Conservation (phyloP, 2,888 invertebrate species). For the Agrypnus murinus region DNA sequence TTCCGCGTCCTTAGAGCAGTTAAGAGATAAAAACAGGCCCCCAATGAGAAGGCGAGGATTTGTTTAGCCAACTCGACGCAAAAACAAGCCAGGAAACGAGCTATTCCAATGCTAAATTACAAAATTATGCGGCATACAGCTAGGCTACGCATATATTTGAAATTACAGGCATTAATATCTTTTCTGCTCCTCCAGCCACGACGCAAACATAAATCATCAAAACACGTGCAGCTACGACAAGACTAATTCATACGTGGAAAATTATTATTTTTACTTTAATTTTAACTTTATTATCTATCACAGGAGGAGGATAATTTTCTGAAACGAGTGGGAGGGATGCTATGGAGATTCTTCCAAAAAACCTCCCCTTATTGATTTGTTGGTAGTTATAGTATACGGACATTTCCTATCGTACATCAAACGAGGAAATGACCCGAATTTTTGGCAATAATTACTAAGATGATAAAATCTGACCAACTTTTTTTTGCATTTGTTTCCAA, state of each 20-base stretch:
- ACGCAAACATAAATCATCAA: conserved; percentile 14
- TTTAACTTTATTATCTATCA: no score
- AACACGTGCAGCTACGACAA: conserved; percentile 4
- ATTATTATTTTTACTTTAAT: conserved; percentile 21
- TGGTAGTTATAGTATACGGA: no score
- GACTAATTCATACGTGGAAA: conserved; percentile 3
- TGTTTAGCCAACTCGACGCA: conserved; percentile 55
- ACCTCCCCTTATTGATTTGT: no score
- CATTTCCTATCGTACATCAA: no score
- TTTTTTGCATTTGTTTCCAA: no score
- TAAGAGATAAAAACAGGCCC: conserved; percentile 53
- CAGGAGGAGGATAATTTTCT: no score
- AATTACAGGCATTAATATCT: conserved; percentile 25
- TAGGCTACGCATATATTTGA: conserved; percentile 28
- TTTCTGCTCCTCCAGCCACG: conserved; percentile 21
- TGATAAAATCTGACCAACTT: no score
- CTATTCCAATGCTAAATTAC: conserved; percentile 55
- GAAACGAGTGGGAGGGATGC: no score
- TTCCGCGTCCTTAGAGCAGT: conserved; percentile 52
- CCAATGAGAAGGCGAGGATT: conserved; percentile 55
- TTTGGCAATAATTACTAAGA: no score
- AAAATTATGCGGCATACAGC: conserved; percentile 48
- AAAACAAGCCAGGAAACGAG: conserved; percentile 56
- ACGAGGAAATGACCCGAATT: no score
- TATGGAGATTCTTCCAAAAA: no score